Evolutionary conservation across 1,140 invertebrate genomes (phyloP).

Genomic region (Mesaphorura yosii): DNA sequence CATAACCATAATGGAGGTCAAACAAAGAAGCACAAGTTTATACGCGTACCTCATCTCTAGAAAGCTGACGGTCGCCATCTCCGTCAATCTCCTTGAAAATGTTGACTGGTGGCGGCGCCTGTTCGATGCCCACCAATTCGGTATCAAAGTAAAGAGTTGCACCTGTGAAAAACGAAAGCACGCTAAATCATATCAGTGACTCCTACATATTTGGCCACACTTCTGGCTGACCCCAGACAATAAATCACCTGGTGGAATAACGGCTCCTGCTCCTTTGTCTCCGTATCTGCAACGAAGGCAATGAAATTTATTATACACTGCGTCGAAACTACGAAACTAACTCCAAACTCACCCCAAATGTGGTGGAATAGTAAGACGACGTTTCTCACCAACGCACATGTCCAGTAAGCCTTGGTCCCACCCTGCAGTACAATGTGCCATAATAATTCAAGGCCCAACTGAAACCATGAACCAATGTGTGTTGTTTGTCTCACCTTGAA

Average conservation of each 20-base stretch:
- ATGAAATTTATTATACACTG: too few relatives aligned
- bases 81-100: slow-evolving; percentile 93
- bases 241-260: slow-evolving; percentile 31
- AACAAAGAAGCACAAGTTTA: slow-evolving; percentile 12
- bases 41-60: slow-evolving; percentile 75
- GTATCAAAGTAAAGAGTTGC: slow-evolving; percentile 83
- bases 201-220: too few relatives aligned
- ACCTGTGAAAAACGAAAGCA: slow-evolving; percentile 39
- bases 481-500: neutral
- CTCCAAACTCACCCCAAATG: slow-evolving; percentile 54
- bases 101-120: slow-evolving; percentile 67
- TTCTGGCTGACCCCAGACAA: too few relatives aligned
- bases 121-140: slow-evolving; percentile 76
- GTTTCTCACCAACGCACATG: slow-evolving; percentile 46
- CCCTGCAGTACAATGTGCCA: slow-evolving; percentile 32
- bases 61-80: slow-evolving; percentile 76
- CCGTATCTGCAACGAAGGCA: slow-evolving; percentile 35
- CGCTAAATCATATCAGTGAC: neutral
- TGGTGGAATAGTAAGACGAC: slow-evolving; percentile 41
- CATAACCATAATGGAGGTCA: too few relatives aligned
- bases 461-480: slow-evolving; percentile 6
- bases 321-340: too few relatives aligned
- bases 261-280: slow-evolving; percentile 37
- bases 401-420: slow-evolving; percentile 43
- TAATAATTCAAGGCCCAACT: slow-evolving; percentile 27